These are phyloP conservation scores for Psix sp. DNA, from an alignment of 1,140 invertebrate species.

Conservation along the genomic window DNA sequence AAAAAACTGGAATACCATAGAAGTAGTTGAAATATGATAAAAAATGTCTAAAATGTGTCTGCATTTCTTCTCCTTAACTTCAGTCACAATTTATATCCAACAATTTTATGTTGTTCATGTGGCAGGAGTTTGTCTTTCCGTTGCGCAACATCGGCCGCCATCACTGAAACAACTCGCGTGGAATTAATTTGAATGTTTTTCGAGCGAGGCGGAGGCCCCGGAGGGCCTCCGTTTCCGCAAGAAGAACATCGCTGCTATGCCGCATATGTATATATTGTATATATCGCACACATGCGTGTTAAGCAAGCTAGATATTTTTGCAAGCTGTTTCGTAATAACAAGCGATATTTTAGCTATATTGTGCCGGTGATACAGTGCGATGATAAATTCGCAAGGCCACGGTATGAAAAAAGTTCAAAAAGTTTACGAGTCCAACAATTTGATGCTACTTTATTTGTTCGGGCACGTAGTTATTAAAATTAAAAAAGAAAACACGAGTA, in stretches of 20 bases:
- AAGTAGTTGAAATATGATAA: too few species aligned
- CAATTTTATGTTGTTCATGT: conserved; percentile 57
- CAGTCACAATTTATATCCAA: conserved; percentile 2
- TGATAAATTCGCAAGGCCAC: conserved; percentile 46
- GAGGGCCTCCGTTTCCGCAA: conserved; percentile 66
- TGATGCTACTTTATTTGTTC: conserved; percentile 37
- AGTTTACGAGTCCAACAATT: conserved; percentile 33
- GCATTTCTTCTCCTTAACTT: too few species aligned
- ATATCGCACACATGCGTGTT: conserved; percentile 44
- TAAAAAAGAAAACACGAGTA: too few species aligned
- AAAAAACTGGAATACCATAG: too few species aligned
- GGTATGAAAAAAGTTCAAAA: conserved; percentile 42
- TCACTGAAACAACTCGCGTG: conserved; percentile 69
- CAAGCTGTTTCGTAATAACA: conserved; percentile 54
- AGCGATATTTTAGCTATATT: conserved; percentile 53
- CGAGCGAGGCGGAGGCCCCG: conserved; percentile 64
- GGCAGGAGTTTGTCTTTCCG: conserved; percentile 65
- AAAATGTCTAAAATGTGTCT: too few species aligned
- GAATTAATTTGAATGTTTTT: conserved; percentile 77
- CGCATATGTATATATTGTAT: conserved; percentile 44
- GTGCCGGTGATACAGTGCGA: conserved; percentile 42
- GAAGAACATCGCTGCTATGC: conserved; percentile 44
- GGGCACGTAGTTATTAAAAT: too few species aligned
- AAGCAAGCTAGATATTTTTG: conserved; percentile 53
- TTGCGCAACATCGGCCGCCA: conserved; percentile 73